Evolutionary conservation across 2,113 vertebrate species (phyloP).

Genomic region (Garra rufa): DNA sequence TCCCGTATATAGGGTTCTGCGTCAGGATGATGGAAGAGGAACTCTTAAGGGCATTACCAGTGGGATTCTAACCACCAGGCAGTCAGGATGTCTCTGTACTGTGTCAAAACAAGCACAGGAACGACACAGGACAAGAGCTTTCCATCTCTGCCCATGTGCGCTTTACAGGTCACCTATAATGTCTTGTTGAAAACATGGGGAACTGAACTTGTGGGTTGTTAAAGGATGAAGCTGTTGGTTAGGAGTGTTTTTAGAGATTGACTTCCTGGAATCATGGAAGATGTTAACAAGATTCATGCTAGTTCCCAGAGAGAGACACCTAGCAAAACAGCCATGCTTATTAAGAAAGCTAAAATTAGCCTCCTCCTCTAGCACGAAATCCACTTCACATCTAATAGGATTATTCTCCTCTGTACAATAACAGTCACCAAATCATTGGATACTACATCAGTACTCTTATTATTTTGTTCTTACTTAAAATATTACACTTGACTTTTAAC

Average conservation of each 20-base stretch:
- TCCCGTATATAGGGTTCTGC: conserved; percentile 23
- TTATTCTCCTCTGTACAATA: conserved; percentile 23
- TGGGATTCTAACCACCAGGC: conserved; percentile 16
- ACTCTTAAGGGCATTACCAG: conserved; percentile 21
- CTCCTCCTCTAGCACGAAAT: background rate
- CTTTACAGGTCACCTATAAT: background rate
- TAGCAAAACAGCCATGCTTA: conserved; percentile 8
- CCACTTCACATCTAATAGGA: conserved; percentile 2
- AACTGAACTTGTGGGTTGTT: background rate
- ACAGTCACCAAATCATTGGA: conserved; percentile 11
- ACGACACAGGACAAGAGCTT: conserved; percentile 6
- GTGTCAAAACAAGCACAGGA: conserved; percentile 31
- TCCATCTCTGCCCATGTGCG: background rate
- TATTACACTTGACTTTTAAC: background rate
- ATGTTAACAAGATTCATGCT: conserved; percentile 20
- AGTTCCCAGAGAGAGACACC: conserved; percentile 10
- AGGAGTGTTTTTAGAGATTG: background rate
- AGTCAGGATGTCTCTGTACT: conserved; percentile 25
- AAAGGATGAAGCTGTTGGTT: background rate
- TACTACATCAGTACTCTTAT: background rate
- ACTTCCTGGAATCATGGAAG: conserved; percentile 19
- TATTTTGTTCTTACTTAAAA: background rate
- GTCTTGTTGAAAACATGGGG: background rate
- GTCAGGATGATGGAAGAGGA: conserved; percentile 30
- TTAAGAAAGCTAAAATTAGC: conserved; percentile 37